Conservation (phyloP, 2,888 invertebrate species). For the Podotricha telesiphe region DNA sequence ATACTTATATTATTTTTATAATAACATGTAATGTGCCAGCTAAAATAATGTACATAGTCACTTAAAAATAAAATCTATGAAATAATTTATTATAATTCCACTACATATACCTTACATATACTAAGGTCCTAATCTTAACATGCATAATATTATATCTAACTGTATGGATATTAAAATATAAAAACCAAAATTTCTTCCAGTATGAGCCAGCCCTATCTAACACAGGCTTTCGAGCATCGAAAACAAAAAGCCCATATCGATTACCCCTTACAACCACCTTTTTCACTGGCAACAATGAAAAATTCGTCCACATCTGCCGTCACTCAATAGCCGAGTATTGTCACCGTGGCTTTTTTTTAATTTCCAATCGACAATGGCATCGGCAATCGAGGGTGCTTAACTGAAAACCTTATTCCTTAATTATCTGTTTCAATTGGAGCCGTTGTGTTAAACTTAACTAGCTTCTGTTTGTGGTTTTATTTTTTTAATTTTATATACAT, state of each 20-base stretch:
- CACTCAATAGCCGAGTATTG: conserved; percentile 69
- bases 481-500: neutral
- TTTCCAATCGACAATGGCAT: conserved; percentile 53
- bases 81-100: neutral
- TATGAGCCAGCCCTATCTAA: conserved; percentile 31
- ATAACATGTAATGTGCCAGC: no score
- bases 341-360: conserved; percentile 56
- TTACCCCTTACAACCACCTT: conserved; percentile 62
- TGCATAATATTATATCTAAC: neutral
- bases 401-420: conserved; percentile 46
- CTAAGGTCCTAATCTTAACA: neutral
- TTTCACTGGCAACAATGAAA: conserved; percentile 60
- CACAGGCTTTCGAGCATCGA: conserved; percentile 26
- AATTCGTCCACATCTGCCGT: conserved; percentile 72
- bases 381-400: conserved; percentile 55
- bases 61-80: neutral
- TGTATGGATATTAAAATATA: neutral
- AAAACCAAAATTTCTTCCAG: neutral
- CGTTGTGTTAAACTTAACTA: conserved; percentile 24
- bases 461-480: conserved; percentile 14
- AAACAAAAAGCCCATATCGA: conserved; percentile 47
- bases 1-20: no score
- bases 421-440: conserved; percentile 39
- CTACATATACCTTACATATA: neutral
- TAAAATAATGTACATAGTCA: neutral